A percentile compares a stretch with the other conserved stretches of the same genome.
phyloP scores from a whole-genome alignment of 2,888 invertebrate genomes.

The Physocephala rufipes region DNA sequence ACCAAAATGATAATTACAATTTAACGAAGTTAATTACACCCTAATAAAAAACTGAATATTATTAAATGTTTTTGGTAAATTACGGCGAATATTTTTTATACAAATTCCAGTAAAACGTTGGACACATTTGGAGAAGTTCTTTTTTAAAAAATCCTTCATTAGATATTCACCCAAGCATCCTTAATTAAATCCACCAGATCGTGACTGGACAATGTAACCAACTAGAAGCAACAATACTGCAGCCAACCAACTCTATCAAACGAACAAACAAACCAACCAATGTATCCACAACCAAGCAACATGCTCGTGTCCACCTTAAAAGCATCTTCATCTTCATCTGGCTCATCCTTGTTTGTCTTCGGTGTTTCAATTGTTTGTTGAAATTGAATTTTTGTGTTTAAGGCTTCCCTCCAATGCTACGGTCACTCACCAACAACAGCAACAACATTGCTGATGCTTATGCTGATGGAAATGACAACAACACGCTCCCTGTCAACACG shows the following conservation, averaged over 20 bases:
- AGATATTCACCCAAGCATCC: background rate
- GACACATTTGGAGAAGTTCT: too few relatives aligned
- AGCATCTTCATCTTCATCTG: background rate
- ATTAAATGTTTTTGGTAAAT: too few relatives aligned
- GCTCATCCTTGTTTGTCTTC: background rate
- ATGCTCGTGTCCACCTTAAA: background rate
- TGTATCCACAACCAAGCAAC: too few relatives aligned
- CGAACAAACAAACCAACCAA: background rate
- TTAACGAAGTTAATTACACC: too few relatives aligned
- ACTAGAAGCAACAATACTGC: background rate
- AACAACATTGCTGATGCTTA: background rate
- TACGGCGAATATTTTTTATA: too few relatives aligned
- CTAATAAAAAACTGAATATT: too few relatives aligned
- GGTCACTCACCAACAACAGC: constrained; percentile 1
- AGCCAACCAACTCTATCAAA: background rate
- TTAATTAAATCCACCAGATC: constrained; percentile 3
- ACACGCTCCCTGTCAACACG: constrained; percentile 9
- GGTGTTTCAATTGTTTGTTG: background rate
- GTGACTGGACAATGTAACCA: constrained; percentile 6
- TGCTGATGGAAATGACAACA: background rate
- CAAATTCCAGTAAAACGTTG: too few relatives aligned
- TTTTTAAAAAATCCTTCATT: too few relatives aligned
- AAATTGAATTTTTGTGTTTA: constrained; percentile 32
- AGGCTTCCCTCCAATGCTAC: too few relatives aligned
- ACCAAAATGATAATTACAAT: too few relatives aligned